Conservation (phyloP, 2,113 vertebrate species). For the Anarhynchus alexandrinus region DNA sequence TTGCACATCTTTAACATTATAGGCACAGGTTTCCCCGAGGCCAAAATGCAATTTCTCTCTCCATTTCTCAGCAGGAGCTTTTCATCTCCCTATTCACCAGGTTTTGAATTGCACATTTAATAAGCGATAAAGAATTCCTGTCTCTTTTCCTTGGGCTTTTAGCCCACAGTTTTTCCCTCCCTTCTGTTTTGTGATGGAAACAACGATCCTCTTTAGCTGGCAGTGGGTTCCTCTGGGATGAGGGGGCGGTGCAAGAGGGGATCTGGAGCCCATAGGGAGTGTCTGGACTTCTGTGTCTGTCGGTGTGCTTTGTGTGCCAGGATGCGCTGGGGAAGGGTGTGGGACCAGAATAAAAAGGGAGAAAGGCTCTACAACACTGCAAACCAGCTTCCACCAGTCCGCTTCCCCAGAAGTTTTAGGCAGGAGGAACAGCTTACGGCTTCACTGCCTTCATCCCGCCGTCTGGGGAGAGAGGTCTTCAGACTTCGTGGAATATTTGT, state of each 20-base stretch:
- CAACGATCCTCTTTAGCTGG: not conserved
- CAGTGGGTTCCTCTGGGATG: not conserved
- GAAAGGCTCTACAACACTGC: not conserved
- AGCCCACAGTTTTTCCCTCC: not conserved
- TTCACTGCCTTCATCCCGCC: not conserved
- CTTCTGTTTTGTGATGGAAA: not conserved
- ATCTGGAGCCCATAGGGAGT: not conserved
- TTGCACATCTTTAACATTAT: slow-evolving; percentile 31
- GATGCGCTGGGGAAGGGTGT: not conserved
- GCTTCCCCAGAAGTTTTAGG: not conserved
- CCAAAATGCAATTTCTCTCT: slow-evolving; percentile 53
- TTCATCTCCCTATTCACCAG: slow-evolving; percentile 50
- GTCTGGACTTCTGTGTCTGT: not conserved
- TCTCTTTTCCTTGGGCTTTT: slow-evolving; percentile 28
- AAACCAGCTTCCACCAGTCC: not conserved
- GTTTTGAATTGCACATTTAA: slow-evolving; percentile 68
- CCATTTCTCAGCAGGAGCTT: slow-evolving; percentile 59
- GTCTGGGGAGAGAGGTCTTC: not conserved
- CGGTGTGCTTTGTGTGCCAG: not conserved
- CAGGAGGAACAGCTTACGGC: not conserved
- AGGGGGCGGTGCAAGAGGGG: not conserved
- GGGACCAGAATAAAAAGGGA: not conserved
- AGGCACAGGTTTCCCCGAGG: slow-evolving; percentile 24
- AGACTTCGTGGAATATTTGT: not conserved
- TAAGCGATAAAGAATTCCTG: slow-evolving; percentile 58